Conservation (phyloP, 2,888 invertebrate species). For the Eristalinus sepulchralis region DNA sequence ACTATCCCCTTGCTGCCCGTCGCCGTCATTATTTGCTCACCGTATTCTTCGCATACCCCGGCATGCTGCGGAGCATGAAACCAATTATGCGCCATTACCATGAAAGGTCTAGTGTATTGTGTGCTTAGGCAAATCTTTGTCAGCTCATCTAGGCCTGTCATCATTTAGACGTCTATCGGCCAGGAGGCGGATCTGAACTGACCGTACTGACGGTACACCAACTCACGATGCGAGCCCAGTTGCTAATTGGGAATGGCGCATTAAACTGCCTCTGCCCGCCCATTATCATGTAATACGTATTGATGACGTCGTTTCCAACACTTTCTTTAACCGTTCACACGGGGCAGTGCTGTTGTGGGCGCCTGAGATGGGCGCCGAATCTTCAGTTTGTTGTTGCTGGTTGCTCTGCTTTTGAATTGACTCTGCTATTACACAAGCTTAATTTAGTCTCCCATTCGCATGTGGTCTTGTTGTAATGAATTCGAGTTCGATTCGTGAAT, state of each 20-base stretch:
- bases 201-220: constrained; percentile 22
- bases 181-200: constrained; percentile 49
- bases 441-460: not conserved
- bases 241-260: constrained; percentile 50
- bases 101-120: constrained; percentile 16
- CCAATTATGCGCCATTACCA: constrained; percentile 64
- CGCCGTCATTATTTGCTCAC: constrained; percentile 11
- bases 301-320: constrained; percentile 39
- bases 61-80: constrained; percentile 44
- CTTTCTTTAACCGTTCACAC: constrained; percentile 30
- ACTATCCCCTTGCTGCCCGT: not conserved
- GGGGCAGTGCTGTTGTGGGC: not conserved
- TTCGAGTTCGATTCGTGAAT: constrained; percentile 43
- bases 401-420: constrained; percentile 3
- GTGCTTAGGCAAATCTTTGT: constrained; percentile 33
- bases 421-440: constrained; percentile 40
- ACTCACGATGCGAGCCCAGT: constrained; percentile 14
- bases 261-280: constrained; percentile 9
- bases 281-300: constrained; percentile 30
- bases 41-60: not conserved
- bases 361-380: constrained; percentile 9
- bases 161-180: constrained; percentile 28
- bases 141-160: constrained; percentile 25
- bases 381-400: not conserved
- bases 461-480: constrained; percentile 5